phyloP scores from a whole-genome alignment of 1,140 invertebrate species.

The Anastrepha obliqua region DNA sequence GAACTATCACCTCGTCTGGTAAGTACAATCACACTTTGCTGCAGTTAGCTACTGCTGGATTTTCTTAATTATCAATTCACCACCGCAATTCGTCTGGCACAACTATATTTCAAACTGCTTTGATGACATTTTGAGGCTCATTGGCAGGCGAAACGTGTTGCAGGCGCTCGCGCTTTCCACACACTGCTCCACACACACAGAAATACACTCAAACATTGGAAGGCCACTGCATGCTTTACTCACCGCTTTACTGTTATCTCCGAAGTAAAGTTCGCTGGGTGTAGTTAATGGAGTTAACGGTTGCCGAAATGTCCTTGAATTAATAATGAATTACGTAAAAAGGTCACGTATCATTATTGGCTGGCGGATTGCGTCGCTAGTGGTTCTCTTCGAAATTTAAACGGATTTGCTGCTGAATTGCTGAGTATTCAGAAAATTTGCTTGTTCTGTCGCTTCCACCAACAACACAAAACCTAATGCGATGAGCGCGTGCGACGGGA shows the following conservation, averaged over 20 bases:
- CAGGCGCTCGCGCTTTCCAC: not conserved
- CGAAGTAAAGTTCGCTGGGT: not conserved
- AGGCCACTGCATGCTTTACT: not conserved
- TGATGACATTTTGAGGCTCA: not conserved
- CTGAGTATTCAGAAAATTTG: slow-evolving; percentile 21
- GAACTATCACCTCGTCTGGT: no score
- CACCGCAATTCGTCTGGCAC: slow-evolving; percentile 42
- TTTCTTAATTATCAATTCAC: slow-evolving; percentile 47
- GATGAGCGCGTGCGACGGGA: no score
- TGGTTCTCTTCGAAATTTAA: not conserved
- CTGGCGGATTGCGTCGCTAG: not conserved
- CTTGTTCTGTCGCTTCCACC: not conserved
- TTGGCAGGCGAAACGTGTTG: not conserved
- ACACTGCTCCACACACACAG: not conserved
- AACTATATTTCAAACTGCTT: slow-evolving; percentile 21
- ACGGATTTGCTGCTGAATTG: not conserved
- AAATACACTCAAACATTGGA: not conserved
- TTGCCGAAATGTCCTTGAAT: slow-evolving; percentile 49
- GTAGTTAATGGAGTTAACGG: not conserved
- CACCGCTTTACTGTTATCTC: not conserved
- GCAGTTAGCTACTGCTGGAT: slow-evolving; percentile 10
- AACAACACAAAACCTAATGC: not conserved
- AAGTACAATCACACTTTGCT: slow-evolving; percentile 8
- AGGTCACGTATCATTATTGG: slow-evolving; percentile 57
- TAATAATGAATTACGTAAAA: slow-evolving; percentile 56